phyloP scores from a whole-genome alignment of 2,888 invertebrate genomes.

The Tinea trinotella region DNA sequence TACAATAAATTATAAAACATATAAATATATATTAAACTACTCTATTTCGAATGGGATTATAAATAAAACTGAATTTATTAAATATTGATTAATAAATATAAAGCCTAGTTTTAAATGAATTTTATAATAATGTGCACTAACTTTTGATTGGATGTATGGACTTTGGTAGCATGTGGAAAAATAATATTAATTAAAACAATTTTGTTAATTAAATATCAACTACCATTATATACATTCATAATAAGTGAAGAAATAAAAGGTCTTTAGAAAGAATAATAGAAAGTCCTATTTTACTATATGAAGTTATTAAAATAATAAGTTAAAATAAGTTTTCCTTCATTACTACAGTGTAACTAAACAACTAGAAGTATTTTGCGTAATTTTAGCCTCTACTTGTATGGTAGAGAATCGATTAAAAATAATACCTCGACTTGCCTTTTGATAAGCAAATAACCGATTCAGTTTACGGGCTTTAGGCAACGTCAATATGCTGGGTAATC shows the following conservation, averaged over 20 bases:
- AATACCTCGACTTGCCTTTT: too few relatives aligned
- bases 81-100: background rate
- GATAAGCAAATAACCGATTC: too few relatives aligned
- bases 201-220: slow-evolving; percentile 1
- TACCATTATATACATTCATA: slow-evolving; percentile 1
- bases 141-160: slow-evolving; percentile 2
- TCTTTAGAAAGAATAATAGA: too few relatives aligned
- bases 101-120: background rate
- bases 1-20: background rate
- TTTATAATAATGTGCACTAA: slow-evolving; percentile 1
- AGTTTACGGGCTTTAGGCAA: too few relatives aligned
- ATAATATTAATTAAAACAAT: background rate
- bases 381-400: too few relatives aligned
- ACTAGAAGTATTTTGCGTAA: too few relatives aligned
- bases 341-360: too few relatives aligned
- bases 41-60: background rate
- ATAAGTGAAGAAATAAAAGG: background rate
- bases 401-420: too few relatives aligned
- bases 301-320: too few relatives aligned
- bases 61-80: background rate
- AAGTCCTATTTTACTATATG: too few relatives aligned
- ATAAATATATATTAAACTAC: background rate
- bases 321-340: too few relatives aligned
- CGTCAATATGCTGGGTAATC: too few relatives aligned
- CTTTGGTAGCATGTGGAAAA: slow-evolving; percentile 9